Conservation (phyloP, 2,888 invertebrate species). For the Chalcis sispes region DNA sequence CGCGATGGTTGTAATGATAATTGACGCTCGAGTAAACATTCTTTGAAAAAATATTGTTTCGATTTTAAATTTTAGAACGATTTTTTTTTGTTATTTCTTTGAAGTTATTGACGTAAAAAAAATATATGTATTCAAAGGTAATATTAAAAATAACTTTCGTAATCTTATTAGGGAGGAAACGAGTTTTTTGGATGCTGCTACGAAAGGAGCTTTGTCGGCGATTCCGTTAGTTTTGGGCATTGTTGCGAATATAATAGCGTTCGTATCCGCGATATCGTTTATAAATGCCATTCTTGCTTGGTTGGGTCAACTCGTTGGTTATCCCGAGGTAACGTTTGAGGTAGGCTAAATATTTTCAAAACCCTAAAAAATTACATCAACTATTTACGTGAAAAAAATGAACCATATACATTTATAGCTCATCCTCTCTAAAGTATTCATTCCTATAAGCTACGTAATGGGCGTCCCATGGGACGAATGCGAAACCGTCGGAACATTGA, state of each 20-base stretch:
- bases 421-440: slow-evolving; percentile 91
- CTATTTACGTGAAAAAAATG: no score
- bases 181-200: slow-evolving; percentile 93
- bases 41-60: no score
- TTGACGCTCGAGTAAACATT: no score
- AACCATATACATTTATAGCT: slow-evolving; percentile 77
- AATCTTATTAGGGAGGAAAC: slow-evolving; percentile 83
- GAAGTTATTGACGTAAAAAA: no score
- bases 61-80: no score
- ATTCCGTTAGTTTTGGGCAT: slow-evolving; percentile 90
- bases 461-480: slow-evolving; percentile 88
- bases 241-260: slow-evolving; percentile 93
- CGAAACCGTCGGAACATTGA: slow-evolving; percentile 86
- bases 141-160: not conserved
- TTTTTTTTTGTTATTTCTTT: not conserved
- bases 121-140: no score
- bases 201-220: slow-evolving; percentile 90
- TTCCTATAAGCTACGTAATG: slow-evolving; percentile 93
- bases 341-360: slow-evolving; percentile 56
- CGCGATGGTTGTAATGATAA: no score
- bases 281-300: slow-evolving; percentile 88
- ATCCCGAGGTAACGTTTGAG: slow-evolving; percentile 78
- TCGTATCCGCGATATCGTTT: slow-evolving; percentile 91
- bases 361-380: no score
- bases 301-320: slow-evolving; percentile 87